Evolutionary conservation across 2,888 invertebrate genomes (phyloP).

Genomic region (Eupsilia transversa): DNA sequence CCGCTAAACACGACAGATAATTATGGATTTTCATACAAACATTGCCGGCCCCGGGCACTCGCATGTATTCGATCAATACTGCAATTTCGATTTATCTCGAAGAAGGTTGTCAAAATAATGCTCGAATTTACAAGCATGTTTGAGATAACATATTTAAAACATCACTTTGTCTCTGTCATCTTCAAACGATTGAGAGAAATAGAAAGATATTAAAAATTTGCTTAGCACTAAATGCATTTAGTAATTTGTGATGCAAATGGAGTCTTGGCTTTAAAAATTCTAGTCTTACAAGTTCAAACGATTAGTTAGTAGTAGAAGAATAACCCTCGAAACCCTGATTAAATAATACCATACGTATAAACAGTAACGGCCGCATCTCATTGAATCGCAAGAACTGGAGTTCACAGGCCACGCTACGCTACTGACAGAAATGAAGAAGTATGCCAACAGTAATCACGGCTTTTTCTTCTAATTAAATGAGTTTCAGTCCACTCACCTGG

Average conservation of each 20-base stretch:
- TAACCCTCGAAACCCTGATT: not conserved
- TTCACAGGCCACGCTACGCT: too few species aligned
- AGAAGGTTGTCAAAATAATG: too few species aligned
- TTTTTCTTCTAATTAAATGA: not conserved
- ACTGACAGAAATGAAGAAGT: not conserved
- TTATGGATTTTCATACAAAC: too few species aligned
- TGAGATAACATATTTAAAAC: not conserved
- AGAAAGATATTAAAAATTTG: too few species aligned
- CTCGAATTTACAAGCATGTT: too few species aligned
- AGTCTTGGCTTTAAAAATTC: too few species aligned
- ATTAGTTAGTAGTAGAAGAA: not conserved
- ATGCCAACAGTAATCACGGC: not conserved
- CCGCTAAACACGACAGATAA: too few species aligned
- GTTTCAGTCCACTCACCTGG: constrained; percentile 21
- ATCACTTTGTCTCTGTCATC: not conserved
- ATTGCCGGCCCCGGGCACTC: too few species aligned
- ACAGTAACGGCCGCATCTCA: not conserved
- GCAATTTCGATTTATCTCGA: too few species aligned
- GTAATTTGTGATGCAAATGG: too few species aligned
- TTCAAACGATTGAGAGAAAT: not conserved
- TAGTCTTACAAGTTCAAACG: too few species aligned
- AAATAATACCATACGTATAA: not conserved
- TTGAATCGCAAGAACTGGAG: not conserved
- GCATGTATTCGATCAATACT: too few species aligned
- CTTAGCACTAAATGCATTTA: not conserved